Conservation (phyloP, 2,113 vertebrate genomes). For the Saccopteryx leptura region DNA sequence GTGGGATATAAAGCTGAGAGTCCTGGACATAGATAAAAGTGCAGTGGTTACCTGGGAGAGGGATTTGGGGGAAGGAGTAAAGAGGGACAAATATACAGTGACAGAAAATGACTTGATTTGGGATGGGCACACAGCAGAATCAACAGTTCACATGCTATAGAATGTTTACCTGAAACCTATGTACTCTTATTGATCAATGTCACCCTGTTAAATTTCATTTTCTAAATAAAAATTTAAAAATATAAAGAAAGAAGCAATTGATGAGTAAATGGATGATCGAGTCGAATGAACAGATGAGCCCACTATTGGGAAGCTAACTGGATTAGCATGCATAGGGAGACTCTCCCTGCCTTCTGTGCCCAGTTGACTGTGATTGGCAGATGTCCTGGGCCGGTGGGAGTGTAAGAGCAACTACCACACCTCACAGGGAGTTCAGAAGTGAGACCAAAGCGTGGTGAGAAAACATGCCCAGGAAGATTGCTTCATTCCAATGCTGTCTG, state of each 20-base stretch:
- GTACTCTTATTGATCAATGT: too few species aligned
- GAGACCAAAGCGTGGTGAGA: slow-evolving; percentile 27
- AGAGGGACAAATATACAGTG: too few species aligned
- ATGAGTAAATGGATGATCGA: neutral
- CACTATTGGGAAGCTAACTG: neutral
- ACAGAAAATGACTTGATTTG: too few species aligned
- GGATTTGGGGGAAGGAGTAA: too few species aligned
- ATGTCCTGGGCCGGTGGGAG: neutral
- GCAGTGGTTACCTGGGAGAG: too few species aligned
- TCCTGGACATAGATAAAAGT: too few species aligned
- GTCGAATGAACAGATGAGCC: neutral
- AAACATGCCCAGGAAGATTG: slow-evolving; percentile 42
- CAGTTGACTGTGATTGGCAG: slow-evolving; percentile 54
- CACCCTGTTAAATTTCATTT: too few species aligned
- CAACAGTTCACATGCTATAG: too few species aligned
- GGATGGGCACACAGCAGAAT: too few species aligned
- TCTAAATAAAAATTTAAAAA: too few species aligned
- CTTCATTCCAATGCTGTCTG: slow-evolving; percentile 42
- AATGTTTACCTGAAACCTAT: too few species aligned
- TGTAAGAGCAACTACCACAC: neutral
- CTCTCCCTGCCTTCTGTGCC: neutral
- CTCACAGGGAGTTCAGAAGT: neutral
- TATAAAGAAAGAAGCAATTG: neutral
- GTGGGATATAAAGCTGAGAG: too few species aligned
- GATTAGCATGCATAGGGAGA: neutral